Base-by-base conservation (phyloP, 2,888 invertebrate species). In the Dioctria rufipes region DNA sequence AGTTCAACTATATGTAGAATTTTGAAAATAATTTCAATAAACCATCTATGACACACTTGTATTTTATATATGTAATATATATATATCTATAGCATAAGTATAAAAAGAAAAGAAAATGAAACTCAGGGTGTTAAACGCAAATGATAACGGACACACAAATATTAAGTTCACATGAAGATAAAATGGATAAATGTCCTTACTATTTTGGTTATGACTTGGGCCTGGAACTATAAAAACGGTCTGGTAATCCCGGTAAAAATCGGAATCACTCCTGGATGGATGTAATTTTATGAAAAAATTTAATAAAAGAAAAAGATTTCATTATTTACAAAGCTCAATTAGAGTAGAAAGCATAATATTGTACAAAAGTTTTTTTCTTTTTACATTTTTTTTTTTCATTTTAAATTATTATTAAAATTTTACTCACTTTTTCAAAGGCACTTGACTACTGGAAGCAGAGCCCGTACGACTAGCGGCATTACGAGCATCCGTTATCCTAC, bases 341-440 rank as follows among this genome's bases (percentile, higher is more conserved):
- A 77, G 51, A 25, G 25, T 25, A 25, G 25, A 2, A 25, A 25
- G 25, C 25, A 25, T 25, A 25, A 25, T 25, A 25, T 25, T 25
- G 25, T 25, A 25, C 25, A 25, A 25, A 25, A 25, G 25, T 25
- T 25, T 25, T 25, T 25, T 25, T 25, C 25, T 25, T 25, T 25
- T 25, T 25, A 25, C 25, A 1, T 25, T 25, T 25, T 25, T 25
- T 25, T 25, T 25, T 25, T 25, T 25, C 2, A 25, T 25, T 25
- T 25, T 43, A 49, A 61, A 11, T 58, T 65, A 6, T 73, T 58
- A 11, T 6, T 46, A 8, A 5, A 46, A 46, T 6, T 46, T 4
- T 73, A 94, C 96, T 96, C 91, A 97, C 97, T 96, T 97, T 93
- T 97, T 97, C 94, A 96, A 95, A 95, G 96, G 96, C 95, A 97